Conservation (phyloP, 2,797 vertebrate genomes). For the Xenops minutus region DNA sequence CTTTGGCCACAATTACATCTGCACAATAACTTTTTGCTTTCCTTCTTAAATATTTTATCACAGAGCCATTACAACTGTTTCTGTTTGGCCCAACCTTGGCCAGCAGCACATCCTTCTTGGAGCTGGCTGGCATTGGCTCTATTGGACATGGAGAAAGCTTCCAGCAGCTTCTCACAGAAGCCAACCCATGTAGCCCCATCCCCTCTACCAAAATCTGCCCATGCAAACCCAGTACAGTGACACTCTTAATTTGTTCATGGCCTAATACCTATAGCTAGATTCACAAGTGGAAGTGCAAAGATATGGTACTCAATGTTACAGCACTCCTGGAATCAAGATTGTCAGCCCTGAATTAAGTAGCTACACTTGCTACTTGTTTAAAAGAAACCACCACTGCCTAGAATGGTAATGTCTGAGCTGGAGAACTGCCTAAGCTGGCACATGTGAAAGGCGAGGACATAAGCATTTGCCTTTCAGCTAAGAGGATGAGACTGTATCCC, state of each 20-base stretch:
- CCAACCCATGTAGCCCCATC: neutral
- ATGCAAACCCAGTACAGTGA: neutral
- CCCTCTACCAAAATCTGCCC: neutral
- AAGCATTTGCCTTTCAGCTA: neutral
- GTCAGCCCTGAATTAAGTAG: neutral
- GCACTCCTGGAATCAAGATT: neutral
- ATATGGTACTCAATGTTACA: neutral
- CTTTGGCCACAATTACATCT: neutral
- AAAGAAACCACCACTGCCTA: neutral
- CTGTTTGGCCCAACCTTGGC: neutral
- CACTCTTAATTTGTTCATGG: neutral
- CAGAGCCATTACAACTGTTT: neutral
- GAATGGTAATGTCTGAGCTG: neutral
- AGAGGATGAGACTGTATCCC: neutral
- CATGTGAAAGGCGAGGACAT: neutral
- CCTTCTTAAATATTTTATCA: neutral
- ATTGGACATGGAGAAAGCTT: neutral
- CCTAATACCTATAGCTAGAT: neutral
- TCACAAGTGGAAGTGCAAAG: neutral
- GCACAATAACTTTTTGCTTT: neutral
- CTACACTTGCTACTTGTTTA: neutral
- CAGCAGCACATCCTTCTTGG: neutral
- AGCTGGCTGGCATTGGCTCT: neutral
- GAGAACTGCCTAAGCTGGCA: neutral
- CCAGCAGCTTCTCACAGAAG: neutral